These are phyloP conservation scores for Tragelaphus buxtoni DNA, from an alignment of 2,113 vertebrate genomes.

Conservation along the genomic window DNA sequence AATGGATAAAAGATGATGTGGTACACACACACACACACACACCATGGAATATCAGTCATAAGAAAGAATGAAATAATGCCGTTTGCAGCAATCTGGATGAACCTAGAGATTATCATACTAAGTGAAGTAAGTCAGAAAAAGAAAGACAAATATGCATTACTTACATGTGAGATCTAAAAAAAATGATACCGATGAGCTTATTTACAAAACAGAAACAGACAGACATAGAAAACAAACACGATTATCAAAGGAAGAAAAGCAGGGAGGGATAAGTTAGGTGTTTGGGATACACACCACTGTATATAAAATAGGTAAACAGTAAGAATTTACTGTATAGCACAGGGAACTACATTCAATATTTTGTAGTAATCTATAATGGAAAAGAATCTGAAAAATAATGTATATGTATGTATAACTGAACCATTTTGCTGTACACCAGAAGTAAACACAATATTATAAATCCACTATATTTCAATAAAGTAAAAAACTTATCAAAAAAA, in stretches of 20 bases:
- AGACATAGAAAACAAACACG: not conserved
- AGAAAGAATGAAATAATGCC: not conserved
- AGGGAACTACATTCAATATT: not conserved
- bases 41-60: not conserved
- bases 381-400: not conserved
- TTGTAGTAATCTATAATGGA: not conserved
- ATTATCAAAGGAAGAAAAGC: not conserved
- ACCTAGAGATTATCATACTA: not conserved
- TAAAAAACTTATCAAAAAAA: not conserved
- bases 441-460: not conserved
- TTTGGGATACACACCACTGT: not conserved
- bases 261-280: not conserved
- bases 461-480: not conserved
- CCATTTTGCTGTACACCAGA: not conserved
- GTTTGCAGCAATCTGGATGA: not conserved
- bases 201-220: not conserved
- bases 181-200: not conserved
- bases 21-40: accelerated
- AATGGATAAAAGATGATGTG: not conserved
- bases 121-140: not conserved
- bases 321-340: not conserved
- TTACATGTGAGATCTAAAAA: not conserved
- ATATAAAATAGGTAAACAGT: not conserved
- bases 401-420: not conserved
- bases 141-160: not conserved